Evolutionary conservation across 1,140 invertebrate species (phyloP).

Genomic region (Anoplophora glabripennis): DNA sequence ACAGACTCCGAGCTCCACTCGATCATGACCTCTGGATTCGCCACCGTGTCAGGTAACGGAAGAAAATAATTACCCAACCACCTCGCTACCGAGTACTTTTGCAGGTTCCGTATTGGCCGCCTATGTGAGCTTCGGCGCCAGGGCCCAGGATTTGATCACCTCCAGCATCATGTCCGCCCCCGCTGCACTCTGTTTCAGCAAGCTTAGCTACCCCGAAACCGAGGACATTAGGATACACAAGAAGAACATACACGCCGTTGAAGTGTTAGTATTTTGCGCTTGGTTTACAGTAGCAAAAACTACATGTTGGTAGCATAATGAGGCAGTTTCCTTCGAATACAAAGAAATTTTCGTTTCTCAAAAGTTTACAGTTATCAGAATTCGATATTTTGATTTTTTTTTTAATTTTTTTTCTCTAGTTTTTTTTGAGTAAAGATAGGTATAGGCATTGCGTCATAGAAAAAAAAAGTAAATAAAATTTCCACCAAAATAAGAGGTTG

Average conservation of each 20-base stretch:
- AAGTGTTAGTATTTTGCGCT: constrained; percentile 27
- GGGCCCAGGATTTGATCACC: constrained; percentile 77
- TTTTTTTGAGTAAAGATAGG: too few relatives aligned
- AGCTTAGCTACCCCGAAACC: constrained; percentile 89
- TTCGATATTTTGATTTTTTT: too few relatives aligned
- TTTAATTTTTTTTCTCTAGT: too few relatives aligned
- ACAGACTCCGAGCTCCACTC: constrained; percentile 90
- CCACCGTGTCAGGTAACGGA: constrained; percentile 81
- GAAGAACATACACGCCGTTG: constrained; percentile 45
- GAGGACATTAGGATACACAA: constrained; percentile 69
- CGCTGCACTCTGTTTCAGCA: constrained; percentile 82
- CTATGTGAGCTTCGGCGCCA: constrained; percentile 87
- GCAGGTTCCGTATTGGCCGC: constrained; percentile 84
- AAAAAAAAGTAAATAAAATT: too few relatives aligned
- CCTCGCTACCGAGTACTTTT: constrained; percentile 19
- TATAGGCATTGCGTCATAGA: too few relatives aligned
- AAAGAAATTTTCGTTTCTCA: too few relatives aligned
- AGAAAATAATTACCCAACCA: not conserved
- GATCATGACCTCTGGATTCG: constrained; percentile 91
- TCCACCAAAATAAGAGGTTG: too few relatives aligned
- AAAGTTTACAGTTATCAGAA: too few relatives aligned
- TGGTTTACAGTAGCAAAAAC: too few relatives aligned
- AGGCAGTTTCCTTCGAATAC: too few relatives aligned
- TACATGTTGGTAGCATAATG: too few relatives aligned
- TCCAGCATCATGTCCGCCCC: constrained; percentile 95